Evolutionary conservation across 2,797 vertebrate species (phyloP).

Genomic region (Scolopax rusticola): DNA sequence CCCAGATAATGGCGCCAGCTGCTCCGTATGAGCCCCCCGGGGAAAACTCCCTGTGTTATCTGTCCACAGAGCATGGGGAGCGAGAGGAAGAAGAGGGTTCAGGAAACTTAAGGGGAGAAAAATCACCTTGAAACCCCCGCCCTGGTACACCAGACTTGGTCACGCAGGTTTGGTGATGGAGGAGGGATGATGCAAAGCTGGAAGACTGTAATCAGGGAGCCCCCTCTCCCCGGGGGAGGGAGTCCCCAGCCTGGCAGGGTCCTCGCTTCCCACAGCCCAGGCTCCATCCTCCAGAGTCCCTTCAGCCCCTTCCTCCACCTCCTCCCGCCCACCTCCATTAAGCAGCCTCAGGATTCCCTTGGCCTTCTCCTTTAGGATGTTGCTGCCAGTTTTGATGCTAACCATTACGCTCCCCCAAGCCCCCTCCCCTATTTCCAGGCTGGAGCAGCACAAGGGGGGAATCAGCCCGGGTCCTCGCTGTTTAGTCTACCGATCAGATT

Average conservation of each 20-base stretch:
- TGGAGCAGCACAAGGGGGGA: constrained; percentile 65
- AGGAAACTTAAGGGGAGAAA: not conserved
- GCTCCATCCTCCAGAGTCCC: not conserved
- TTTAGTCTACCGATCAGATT: constrained; percentile 95
- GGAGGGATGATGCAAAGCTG: not conserved
- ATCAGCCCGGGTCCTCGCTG: constrained; percentile 81
- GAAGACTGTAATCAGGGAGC: accelerated
- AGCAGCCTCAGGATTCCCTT: constrained; percentile 63
- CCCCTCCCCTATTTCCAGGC: constrained; percentile 62
- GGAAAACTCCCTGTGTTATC: not conserved
- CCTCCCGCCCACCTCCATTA: not conserved
- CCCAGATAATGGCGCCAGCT: constrained; percentile 30
- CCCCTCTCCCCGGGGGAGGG: accelerated
- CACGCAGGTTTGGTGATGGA: not conserved
- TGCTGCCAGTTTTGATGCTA: constrained; percentile 83
- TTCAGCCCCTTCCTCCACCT: not conserved
- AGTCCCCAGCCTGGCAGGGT: accelerated
- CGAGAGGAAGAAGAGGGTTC: not conserved
- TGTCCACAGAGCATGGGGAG: not conserved
- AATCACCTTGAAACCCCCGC: not conserved
- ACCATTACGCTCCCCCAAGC: constrained; percentile 72
- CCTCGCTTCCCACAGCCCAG: not conserved
- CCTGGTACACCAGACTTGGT: accelerated
- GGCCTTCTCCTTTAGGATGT: constrained; percentile 73
- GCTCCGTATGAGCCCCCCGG: not conserved